Base-by-base conservation (phyloP, 2,797 vertebrate genomes). In the Muraenolepis orangiensis region DNA sequence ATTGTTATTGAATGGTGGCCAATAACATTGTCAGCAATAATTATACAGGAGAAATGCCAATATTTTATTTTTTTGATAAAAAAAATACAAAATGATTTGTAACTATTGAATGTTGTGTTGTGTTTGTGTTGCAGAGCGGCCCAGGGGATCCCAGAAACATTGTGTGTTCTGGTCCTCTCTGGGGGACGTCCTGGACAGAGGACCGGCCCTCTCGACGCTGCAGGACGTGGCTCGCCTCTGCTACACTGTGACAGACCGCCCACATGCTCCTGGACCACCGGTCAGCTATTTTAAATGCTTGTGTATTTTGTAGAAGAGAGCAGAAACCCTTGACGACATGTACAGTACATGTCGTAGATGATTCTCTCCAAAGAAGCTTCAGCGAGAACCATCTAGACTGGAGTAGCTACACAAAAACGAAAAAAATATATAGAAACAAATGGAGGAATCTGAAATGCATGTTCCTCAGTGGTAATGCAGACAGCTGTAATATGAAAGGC, bases 141-240 rank as follows among this genome's bases (percentile, higher is more conserved):
- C 46, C 69, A 70, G 20, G 0, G 72, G 18, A 29, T 72, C 61
- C 72, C 81, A 85, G 46, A 77, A 67, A 11, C 66, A 14, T 0
- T 26, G 1, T 4, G 29, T 70, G 1, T 99, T 99, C 90, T 99
- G 97, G 97, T 94, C 92, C 70, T 93, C 92, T 74, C 86, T 99
- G 86, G 94, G 94, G 64, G 85, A 91, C 0, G 82, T 95, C 83
- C 81, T 99, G 85, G 94, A 94, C 81, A 91, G 91, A 0, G 87
- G 90, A 16, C 92, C 91, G n/a, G 81, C 69, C 2, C 85, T 90
- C 78, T 96, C 96, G 67, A 90, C 81, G 77, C 95, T 99, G 74
- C 88, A 89, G 28, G 91, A 96, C 76, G 85, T 96, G 64, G 95
- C 91, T 72, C 87, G 80, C 69, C 89, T 99, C 70, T 88, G 90